phyloP scores from a whole-genome alignment of 2,113 vertebrate genomes.

The Gorilla gorilla region DNA sequence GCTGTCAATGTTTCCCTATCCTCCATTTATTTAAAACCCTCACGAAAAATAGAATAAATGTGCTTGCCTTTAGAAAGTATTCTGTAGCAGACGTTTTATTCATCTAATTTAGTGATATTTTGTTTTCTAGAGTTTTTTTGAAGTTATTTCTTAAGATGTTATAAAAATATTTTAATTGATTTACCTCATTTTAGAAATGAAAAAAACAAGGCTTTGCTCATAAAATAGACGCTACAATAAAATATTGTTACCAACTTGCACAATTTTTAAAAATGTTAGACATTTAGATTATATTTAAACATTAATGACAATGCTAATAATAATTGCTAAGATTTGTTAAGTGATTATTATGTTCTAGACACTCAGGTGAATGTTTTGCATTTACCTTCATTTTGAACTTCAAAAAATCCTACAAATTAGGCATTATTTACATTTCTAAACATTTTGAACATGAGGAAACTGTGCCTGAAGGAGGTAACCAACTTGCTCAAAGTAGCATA shows the following conservation, averaged over 20 bases:
- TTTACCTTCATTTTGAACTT: not conserved
- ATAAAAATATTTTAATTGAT: not conserved
- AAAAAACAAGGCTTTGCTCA: not conserved
- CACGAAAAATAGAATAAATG: not conserved
- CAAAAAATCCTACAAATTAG: not conserved
- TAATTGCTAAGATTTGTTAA: not conserved
- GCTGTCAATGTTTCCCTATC: not conserved
- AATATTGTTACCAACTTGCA: not conserved
- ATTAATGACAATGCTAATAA: not conserved
- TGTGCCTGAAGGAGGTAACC: not conserved
- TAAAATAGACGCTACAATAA: not conserved
- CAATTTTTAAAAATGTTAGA: not conserved
- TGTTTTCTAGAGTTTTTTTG: not conserved
- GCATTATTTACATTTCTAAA: not conserved
- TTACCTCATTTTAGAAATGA: not conserved
- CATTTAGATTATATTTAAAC: not conserved
- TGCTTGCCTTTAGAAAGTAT: not conserved
- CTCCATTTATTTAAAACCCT: not conserved
- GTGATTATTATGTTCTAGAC: not conserved
- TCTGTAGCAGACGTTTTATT: not conserved
- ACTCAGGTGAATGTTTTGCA: not conserved
- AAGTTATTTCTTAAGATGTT: not conserved
- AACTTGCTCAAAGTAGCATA: not conserved
- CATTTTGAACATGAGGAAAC: not conserved
- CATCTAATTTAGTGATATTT: not conserved